phyloP scores from a whole-genome alignment of 2,113 vertebrate species.

The Pseudopodoces humilis region DNA sequence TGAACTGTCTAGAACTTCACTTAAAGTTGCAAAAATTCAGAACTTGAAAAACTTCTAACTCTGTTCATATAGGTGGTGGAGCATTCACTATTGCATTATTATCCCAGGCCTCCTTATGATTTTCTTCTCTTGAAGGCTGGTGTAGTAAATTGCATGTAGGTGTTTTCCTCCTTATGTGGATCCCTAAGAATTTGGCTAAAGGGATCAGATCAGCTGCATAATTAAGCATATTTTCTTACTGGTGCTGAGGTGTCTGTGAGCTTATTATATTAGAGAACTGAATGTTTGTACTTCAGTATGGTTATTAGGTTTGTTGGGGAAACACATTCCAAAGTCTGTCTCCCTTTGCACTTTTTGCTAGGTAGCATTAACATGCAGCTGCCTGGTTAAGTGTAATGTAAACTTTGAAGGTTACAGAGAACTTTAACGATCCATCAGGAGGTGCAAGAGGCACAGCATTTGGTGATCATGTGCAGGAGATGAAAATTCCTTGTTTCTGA shows the following conservation, averaged over 20 bases:
- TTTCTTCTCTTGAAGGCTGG: background rate
- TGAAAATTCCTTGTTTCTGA: background rate
- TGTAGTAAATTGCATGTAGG: background rate
- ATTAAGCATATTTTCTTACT: background rate
- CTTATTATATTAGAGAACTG: background rate
- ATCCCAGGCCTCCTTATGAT: background rate
- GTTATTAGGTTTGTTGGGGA: background rate
- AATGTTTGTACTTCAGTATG: background rate
- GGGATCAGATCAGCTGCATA: background rate
- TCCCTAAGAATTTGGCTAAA: background rate
- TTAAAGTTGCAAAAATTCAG: background rate
- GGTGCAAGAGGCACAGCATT: background rate
- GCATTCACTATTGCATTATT: background rate
- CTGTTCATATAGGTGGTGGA: background rate
- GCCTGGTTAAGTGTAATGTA: background rate
- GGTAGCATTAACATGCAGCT: background rate
- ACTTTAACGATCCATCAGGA: background rate
- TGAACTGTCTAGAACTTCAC: background rate
- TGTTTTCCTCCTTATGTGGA: background rate
- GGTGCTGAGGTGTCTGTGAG: background rate
- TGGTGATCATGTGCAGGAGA: background rate
- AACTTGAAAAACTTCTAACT: background rate
- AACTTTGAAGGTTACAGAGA: background rate
- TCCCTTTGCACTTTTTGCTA: background rate
- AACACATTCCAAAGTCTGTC: background rate